Evolutionary conservation across 2,888 invertebrate species (phyloP).

Genomic region (Spatulosminthurus flaviceps): DNA sequence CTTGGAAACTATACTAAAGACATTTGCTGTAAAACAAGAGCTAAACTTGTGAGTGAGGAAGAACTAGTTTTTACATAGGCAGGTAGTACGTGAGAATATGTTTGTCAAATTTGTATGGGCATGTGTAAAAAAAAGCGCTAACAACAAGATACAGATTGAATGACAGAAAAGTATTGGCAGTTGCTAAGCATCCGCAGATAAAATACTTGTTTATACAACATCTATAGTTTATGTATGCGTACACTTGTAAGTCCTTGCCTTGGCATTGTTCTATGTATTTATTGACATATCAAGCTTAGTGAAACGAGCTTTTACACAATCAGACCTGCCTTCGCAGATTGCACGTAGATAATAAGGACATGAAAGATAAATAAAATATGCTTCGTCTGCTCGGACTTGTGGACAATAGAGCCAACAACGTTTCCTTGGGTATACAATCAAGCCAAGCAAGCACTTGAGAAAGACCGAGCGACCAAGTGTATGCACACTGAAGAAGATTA

Average conservation of each 20-base stretch:
- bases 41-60: no score
- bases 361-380: conserved; percentile 19
- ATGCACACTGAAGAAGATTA: background rate
- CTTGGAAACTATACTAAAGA: no score
- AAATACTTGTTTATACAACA: background rate
- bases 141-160: no score
- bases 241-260: no score
- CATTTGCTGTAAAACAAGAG: no score
- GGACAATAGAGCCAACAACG: conserved; percentile 16
- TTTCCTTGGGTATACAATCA: background rate
- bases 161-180: no score
- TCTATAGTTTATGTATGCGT: no score
- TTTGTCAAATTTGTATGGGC: no score
- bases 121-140: no score
- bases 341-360: background rate
- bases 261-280: background rate
- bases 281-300: conserved; percentile 4
- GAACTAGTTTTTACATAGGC: no score
- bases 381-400: background rate
- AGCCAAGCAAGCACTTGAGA: conserved; percentile 26
- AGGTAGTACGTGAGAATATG: no score
- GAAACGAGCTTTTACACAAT: conserved; percentile 12
- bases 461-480: conserved; percentile 2
- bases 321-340: conserved; percentile 23
- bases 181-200: no score